Conservation (phyloP, 2,888 invertebrate species). For the Pollenia amentaria region DNA sequence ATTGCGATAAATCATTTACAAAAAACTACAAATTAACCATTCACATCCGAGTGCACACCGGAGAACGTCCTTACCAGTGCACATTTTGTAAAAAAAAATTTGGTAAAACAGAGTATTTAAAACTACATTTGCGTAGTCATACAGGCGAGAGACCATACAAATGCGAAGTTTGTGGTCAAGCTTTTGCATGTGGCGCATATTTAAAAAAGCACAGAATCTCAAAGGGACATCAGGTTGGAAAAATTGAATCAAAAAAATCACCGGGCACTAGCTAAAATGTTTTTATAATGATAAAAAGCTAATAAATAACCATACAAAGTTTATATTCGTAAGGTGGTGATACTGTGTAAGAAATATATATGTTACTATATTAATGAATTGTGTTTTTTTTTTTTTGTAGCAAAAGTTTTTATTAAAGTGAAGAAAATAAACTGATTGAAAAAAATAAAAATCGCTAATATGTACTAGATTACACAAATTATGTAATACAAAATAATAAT, state of each 20-base stretch:
- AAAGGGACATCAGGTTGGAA: constrained; percentile 77
- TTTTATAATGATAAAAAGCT: no score
- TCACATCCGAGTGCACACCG: constrained; percentile 87
- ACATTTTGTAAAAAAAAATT: constrained; percentile 86
- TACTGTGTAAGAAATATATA: no score
- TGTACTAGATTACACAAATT: no score
- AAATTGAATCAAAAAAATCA: neutral
- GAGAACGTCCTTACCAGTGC: constrained; percentile 87
- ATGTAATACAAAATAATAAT: no score
- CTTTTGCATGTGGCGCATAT: constrained; percentile 87
- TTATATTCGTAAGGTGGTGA: no score
- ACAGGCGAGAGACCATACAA: constrained; percentile 85
- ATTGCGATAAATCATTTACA: constrained; percentile 85
- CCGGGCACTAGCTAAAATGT: no score
- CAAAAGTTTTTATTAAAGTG: no score
- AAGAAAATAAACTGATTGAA: no score
- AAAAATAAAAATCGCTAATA: no score
- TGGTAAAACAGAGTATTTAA: constrained; percentile 90
- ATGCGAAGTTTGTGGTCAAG: constrained; percentile 79
- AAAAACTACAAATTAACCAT: constrained; percentile 87
- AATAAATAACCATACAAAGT: no score
- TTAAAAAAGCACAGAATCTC: constrained; percentile 88
- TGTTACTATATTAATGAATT: no score
- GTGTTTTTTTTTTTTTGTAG: no score
- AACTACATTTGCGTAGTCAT: constrained; percentile 89